Base-by-base conservation (phyloP, 2,113 vertebrate genomes). In the Lota lota region DNA sequence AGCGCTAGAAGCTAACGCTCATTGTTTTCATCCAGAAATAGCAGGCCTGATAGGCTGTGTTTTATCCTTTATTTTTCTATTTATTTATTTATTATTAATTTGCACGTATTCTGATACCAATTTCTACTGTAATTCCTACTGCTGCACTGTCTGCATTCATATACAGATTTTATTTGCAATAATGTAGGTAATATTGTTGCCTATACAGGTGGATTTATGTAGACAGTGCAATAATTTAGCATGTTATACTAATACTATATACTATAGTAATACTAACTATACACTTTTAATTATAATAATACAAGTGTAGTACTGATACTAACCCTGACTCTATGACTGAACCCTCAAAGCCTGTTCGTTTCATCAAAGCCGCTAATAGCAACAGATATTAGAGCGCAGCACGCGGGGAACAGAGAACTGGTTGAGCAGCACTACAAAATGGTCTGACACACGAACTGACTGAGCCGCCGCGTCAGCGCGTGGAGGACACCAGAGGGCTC, bases 1-100 rank as follows among this genome's bases (percentile, higher is more conserved):
- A 51, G 53, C 33, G 56, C 67, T 60, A 70, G 36, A 21, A 10
- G 21, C 22, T 19, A 51, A 36, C 75, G 65, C 57, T 65, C 70
- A 56, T 63, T 73, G n/a, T 51, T 3, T 36, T 1, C 21, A 18
- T 14, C 40, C 40, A 47, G 40, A 47, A 47, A 47, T 11, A 10
- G 12, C 40, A 8, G 59, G 8, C 8, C 50, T 58, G 28, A 33
- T 33, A 4, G 28, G 28, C 19, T 64, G 61, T 5, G 16, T 64
- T 7, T 51, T 47, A 33, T 2, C 12, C 4, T 14, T 19, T 59
- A 15, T 20, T 69, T 61, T 11, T 22, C 28, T 21, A 53, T 56
- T 18, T 56, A 0, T 7, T 1, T 3, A 6, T 50, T 12, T 50
- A 12, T 50, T 12, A 50, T n/a, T n/a, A n/a, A n/a, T n/a, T n/a